Base-by-base conservation (phyloP, 2,888 invertebrate species). In the Clostera curtula region DNA sequence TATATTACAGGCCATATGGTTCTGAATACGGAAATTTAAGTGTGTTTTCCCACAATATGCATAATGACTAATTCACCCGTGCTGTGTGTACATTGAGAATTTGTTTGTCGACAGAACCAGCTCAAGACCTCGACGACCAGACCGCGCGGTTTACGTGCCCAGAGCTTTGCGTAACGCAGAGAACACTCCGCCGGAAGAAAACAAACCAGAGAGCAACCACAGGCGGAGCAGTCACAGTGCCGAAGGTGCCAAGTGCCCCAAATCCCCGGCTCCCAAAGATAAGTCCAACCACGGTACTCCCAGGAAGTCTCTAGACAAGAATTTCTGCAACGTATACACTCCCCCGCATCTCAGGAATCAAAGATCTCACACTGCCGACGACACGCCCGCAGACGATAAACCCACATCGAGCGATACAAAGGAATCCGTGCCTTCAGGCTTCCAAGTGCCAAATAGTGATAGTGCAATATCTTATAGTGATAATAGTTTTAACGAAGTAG, bases 121-220 rank as follows among this genome's bases (percentile, higher is more conserved):
- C 27, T 65, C 80, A 27, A 80, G 67, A 47, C 79, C 80, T 21
- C 87, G 89, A 31, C 87, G 92, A 43, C 93, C 93, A 24, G 93
- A 93, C 68, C 88, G 90, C 19, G 92, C 91, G 10, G 89, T 93
- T 25, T 93, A 93, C 80, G 89, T 93, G 36, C 93, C 93, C 34
- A 85, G 90, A 56, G 90, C 90, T 35, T 82, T 89, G 36, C 85
- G 90, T 33, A 52, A 63, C 12, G 58, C 72, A n/a, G 68, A 73
- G 22, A 45, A 31, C 26, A 53, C 37, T 17, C 27, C 43, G 4
- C 24, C 44, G 3, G 64, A 66, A 15, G 71, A 70, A 14, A 39
- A 22, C 33, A 63, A 62, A 34, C 47, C 58, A 12, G 49, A 58
- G 21, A 27, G 43, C 20, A 54, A 38, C 19, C 46, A 46, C 25